A percentile compares a stretch with the other conserved stretches of the same genome.
phyloP scores from a whole-genome alignment of 2,113 vertebrate genomes.

The Vidua macroura region DNA sequence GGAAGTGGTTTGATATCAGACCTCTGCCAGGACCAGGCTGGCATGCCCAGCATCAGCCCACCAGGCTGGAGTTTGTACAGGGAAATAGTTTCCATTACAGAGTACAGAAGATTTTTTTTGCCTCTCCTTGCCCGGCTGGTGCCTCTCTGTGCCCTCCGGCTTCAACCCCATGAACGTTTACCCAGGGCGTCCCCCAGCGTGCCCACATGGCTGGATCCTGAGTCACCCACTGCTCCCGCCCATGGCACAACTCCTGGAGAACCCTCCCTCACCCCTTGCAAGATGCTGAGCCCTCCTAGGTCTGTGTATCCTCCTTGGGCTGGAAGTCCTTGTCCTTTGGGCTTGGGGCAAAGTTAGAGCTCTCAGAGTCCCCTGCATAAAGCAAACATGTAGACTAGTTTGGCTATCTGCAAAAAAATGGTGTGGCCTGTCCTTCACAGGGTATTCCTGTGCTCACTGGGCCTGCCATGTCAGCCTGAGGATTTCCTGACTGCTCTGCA shows the following conservation, averaged over 20 bases:
- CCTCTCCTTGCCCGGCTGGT: neutral
- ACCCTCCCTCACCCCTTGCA: fast-evolving
- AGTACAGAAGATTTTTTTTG: neutral
- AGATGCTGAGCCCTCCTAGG: neutral
- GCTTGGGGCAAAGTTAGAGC: neutral
- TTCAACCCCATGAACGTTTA: neutral
- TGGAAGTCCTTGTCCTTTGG: neutral
- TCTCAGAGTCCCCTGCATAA: fast-evolving
- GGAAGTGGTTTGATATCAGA: neutral
- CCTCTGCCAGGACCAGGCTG: neutral
- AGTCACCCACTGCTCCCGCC: neutral
- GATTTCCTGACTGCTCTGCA: neutral
- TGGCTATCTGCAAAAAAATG: neutral
- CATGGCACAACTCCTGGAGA: neutral
- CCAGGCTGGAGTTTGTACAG: neutral
- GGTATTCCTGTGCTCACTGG: fast-evolving
- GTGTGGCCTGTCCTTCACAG: neutral
- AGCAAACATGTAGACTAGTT: neutral
- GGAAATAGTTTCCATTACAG: neutral
- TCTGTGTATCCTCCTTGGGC: neutral
- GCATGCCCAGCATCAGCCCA: neutral
- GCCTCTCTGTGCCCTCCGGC: neutral
- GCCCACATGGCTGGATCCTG: neutral
- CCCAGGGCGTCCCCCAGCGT: neutral
- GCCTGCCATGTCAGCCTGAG: neutral